These are phyloP conservation scores for Cephalopachus bancanus DNA, from an alignment of 2,797 vertebrate species.

Conservation along the genomic window DNA sequence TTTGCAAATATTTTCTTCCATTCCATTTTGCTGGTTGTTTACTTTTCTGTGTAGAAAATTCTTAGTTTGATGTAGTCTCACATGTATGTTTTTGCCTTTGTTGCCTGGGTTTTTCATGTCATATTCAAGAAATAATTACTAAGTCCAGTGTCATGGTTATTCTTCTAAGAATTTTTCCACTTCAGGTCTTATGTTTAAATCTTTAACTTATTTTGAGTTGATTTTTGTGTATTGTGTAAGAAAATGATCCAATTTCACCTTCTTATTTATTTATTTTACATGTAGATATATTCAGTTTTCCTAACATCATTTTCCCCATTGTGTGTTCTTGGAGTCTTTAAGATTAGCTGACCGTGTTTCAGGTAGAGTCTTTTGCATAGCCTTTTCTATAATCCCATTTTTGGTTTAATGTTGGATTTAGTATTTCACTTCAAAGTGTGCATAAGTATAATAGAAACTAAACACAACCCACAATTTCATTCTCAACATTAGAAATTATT, in stretches of 20 bases:
- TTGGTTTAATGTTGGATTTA: slow-evolving; percentile 59
- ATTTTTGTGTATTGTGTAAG: not conserved
- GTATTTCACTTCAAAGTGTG: slow-evolving; percentile 43
- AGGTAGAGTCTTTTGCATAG: slow-evolving; percentile 1
- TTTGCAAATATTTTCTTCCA: not conserved
- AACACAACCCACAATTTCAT: slow-evolving; percentile 57
- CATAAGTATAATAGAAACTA: slow-evolving; percentile 44
- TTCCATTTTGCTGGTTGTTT: not conserved
- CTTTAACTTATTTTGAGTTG: not conserved
- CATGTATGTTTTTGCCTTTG: not conserved
- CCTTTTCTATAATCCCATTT: slow-evolving; percentile 58
- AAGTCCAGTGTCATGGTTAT: not conserved
- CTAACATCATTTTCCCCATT: not conserved
- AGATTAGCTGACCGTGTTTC: not conserved
- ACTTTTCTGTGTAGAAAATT: not conserved
- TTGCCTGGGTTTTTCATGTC: not conserved
- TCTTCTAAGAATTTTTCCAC: not conserved
- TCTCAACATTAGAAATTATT: slow-evolving; percentile 45
- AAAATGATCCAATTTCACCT: not conserved
- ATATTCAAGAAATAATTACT: not conserved
- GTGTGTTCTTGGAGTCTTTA: not conserved
- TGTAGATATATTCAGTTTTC: not conserved
- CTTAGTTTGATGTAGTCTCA: not conserved
- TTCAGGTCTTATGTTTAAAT: not conserved
- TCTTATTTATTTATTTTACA: not conserved